phyloP scores from a whole-genome alignment of 2,888 invertebrate genomes.

The Plemyria rubiginata region DNA sequence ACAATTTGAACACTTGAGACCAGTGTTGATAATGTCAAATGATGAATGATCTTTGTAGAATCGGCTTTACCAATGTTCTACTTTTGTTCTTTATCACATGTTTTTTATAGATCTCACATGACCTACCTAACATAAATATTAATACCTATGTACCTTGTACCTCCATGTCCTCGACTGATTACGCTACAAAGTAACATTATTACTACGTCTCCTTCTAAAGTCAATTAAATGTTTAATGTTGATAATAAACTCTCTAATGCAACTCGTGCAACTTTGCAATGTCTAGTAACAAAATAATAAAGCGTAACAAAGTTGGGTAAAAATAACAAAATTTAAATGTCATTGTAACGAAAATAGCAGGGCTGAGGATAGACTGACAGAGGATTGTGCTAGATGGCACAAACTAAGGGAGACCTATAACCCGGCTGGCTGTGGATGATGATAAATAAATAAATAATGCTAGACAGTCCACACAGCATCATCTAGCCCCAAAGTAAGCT shows the following conservation, averaged over 20 bases:
- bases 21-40: slow-evolving; percentile 36
- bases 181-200: slow-evolving; percentile 7
- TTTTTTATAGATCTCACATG: slow-evolving; percentile 31
- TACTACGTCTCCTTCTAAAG: not conserved
- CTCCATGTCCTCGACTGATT: no score
- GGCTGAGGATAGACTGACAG: no score
- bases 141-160: no score
- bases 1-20: slow-evolving; percentile 33
- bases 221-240: slow-evolving; percentile 13
- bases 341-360: no score
- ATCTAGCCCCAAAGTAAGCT: no score
- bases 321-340: no score
- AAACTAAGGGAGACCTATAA: no score
- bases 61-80: not conserved
- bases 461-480: no score
- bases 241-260: slow-evolving; percentile 5
- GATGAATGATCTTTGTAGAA: slow-evolving; percentile 34
- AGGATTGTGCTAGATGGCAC: no score
- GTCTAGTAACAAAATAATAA: not conserved
- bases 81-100: slow-evolving; percentile 31
- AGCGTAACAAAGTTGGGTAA: not conserved
- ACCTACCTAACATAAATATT: slow-evolving; percentile 29
- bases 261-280: slow-evolving; percentile 10
- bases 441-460: no score
- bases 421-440: no score